Conservation (phyloP, 2,888 invertebrate genomes). For the Cataglyphis rosenhaueri region DNA sequence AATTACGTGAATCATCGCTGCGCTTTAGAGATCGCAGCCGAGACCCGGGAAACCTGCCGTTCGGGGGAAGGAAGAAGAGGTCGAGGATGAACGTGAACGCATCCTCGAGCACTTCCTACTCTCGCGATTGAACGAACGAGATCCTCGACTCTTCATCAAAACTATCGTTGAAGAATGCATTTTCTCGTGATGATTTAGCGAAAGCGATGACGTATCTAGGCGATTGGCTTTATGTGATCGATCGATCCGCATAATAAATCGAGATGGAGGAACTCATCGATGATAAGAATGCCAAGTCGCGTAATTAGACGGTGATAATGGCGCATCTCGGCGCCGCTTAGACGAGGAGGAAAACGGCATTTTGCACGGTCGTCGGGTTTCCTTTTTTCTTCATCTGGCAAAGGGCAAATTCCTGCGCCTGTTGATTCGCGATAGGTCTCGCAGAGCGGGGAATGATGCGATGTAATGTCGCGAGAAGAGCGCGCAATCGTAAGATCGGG, state of each 20-base stretch:
- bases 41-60: slow-evolving; percentile 25
- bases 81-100: slow-evolving; percentile 17
- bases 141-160: not conserved
- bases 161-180: not conserved
- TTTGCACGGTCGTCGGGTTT: slow-evolving; percentile 34
- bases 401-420: slow-evolving; percentile 69
- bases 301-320: slow-evolving; percentile 30
- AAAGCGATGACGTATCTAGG: not conserved
- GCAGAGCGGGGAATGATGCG: not conserved
- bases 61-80: slow-evolving; percentile 8
- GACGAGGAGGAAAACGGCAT: slow-evolving; percentile 31
- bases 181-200: not conserved
- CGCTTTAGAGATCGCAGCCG: slow-evolving; percentile 19
- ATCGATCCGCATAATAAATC: slow-evolving; percentile 4
- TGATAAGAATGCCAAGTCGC: not conserved
- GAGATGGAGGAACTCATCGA: not conserved
- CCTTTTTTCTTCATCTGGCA: slow-evolving; percentile 41
- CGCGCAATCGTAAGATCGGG: not conserved
- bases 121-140: slow-evolving; percentile 19
- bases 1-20: slow-evolving; percentile 56
- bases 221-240: not conserved
- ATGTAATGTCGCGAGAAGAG: not conserved
- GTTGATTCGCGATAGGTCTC: slow-evolving; percentile 43
- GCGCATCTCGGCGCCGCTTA: slow-evolving; percentile 7
- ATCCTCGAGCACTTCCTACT: slow-evolving; percentile 37